Evolutionary conservation across 2,797 vertebrate species (phyloP).

Genomic region (Poeciliopsis turneri): DNA sequence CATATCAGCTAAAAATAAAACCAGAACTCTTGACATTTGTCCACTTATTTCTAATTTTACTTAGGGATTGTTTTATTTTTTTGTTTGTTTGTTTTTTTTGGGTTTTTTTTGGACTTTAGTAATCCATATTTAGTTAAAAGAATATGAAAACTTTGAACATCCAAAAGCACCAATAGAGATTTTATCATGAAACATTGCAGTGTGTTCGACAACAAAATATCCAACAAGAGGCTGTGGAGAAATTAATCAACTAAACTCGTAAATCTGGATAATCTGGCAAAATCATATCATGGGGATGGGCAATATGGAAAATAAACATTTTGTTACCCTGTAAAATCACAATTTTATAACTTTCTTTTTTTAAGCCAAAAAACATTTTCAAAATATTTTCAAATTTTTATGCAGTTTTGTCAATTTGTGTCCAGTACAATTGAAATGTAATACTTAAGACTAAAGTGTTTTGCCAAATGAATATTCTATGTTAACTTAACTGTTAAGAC

Average conservation of each 20-base stretch:
- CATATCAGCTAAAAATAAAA: slow-evolving; percentile 38
- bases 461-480: neutral
- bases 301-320: neutral
- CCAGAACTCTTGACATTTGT: slow-evolving; percentile 39
- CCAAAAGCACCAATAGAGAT: too few species aligned
- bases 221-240: neutral
- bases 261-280: neutral
- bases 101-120: slow-evolving; percentile 9
- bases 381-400: neutral
- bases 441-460: neutral
- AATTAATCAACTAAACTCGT: neutral
- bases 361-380: neutral
- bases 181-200: neutral
- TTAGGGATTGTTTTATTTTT: slow-evolving; percentile 18
- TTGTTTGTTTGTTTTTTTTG: too few species aligned
- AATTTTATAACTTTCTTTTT: neutral
- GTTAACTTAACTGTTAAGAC: neutral
- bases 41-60: slow-evolving; percentile 35
- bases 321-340: neutral
- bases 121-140: slow-evolving; percentile 41
- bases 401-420: neutral
- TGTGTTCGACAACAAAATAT: neutral
- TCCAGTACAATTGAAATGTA: neutral
- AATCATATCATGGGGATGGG: neutral
- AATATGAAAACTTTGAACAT: slow-evolving; percentile 51